phyloP scores from a whole-genome alignment of 2,888 invertebrate genomes.

The Nephrotoma guestfalica region DNA sequence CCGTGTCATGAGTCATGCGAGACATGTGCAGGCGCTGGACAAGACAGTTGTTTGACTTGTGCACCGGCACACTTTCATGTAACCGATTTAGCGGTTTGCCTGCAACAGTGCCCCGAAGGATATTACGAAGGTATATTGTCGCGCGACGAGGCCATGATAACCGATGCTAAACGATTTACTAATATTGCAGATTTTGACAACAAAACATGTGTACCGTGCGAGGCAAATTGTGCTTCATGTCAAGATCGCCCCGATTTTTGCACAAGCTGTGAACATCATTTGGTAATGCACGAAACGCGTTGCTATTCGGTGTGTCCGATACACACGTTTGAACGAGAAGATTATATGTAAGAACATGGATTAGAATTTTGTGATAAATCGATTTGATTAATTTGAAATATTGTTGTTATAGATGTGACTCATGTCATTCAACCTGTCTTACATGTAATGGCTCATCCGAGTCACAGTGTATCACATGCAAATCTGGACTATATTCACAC shows the following conservation, averaged over 20 bases:
- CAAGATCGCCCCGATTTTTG: conserved; percentile 70
- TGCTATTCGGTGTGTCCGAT: conserved; percentile 73
- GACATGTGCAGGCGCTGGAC: conserved; percentile 76
- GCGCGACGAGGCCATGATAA: conserved; percentile 12
- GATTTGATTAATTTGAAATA: neutral
- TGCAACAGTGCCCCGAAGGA: conserved; percentile 79
- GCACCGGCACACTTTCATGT: conserved; percentile 71
- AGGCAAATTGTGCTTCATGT: conserved; percentile 73
- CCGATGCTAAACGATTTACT: neutral
- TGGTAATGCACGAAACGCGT: conserved; percentile 65
- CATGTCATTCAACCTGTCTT: conserved; percentile 65
- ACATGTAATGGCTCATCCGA: conserved; percentile 66
- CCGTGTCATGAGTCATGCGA: conserved; percentile 82
- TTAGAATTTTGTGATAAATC: conserved; percentile 5
- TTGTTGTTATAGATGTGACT: conserved; percentile 44
- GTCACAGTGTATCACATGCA: conserved; percentile 69
- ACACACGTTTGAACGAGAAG: conserved; percentile 72
- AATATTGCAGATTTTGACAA: conserved; percentile 43
- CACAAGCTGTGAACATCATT: conserved; percentile 76
- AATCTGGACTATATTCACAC: conserved; percentile 46
- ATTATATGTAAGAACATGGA: conserved; percentile 47
- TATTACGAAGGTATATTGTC: conserved; percentile 59
- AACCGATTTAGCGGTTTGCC: conserved; percentile 70
- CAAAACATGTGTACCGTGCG: conserved; percentile 70
- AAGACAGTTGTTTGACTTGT: conserved; percentile 73